phyloP scores from a whole-genome alignment of 2,797 vertebrate genomes.

The Eulemur coronatus region DNA sequence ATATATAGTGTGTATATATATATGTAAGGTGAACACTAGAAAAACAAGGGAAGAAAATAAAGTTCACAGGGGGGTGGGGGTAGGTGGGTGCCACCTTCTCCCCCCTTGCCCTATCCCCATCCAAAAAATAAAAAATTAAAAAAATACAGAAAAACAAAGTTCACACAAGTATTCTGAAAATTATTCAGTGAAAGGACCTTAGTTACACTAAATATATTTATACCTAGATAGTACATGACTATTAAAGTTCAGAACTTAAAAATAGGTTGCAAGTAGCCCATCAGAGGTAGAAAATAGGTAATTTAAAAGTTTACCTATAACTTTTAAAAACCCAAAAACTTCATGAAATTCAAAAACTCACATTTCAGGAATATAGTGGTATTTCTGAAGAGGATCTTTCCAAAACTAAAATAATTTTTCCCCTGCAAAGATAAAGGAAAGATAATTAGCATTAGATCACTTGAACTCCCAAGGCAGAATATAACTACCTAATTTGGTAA shows the following conservation, averaged over 20 bases:
- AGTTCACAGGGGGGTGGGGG: not conserved
- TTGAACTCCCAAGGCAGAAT: conserved; percentile 9
- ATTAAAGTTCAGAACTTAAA: conserved; percentile 46
- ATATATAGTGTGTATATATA: not conserved
- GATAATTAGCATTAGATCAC: conserved; percentile 48
- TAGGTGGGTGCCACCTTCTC: no score
- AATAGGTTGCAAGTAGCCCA: not conserved
- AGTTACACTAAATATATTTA: not conserved
- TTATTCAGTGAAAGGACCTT: not conserved
- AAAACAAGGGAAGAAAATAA: conserved; percentile 32
- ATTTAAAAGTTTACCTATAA: conserved; percentile 21
- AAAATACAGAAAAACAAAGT: not conserved
- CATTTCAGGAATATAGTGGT: conserved; percentile 94
- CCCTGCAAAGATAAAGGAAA: conserved; percentile 84
- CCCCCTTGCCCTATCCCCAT: no score
- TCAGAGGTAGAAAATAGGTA: not conserved
- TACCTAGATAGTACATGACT: not conserved
- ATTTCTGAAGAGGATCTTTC: conserved; percentile 94
- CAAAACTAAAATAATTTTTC: conserved; percentile 89
- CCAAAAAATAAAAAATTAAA: no score
- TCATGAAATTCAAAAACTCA: conserved; percentile 85
- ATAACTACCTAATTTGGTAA: conserved; percentile 28
- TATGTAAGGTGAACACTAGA: not conserved
- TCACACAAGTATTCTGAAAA: conserved; percentile 19
- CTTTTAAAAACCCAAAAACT: conserved; percentile 33